Percentiles rank a stretch among this genome's conserved stretches.
Evolutionary conservation across 1,140 invertebrate species (phyloP).

Genomic region (Diabrotica virgifera): DNA sequence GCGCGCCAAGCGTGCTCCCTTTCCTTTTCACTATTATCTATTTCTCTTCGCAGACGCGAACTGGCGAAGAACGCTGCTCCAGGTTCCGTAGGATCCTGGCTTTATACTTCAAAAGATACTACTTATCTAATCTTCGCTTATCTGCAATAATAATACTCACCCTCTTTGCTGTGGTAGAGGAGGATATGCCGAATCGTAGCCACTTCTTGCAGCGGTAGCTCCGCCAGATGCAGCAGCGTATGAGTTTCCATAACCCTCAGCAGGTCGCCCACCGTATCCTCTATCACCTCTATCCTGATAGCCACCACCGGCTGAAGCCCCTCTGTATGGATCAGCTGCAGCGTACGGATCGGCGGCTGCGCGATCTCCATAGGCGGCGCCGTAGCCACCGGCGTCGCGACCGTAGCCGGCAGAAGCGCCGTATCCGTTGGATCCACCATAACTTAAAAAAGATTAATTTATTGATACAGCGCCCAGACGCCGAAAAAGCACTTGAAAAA

Average conservation of each 20-base stretch:
- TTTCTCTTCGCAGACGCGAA: no score
- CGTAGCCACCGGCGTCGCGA: no score
- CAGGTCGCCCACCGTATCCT: constrained; percentile 13
- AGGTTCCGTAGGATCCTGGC: no score
- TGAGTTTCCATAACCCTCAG: constrained; percentile 31
- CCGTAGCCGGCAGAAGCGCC: not conserved
- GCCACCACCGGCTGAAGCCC: constrained; percentile 12
- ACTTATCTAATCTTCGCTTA: no score
- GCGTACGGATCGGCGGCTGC: not conserved
- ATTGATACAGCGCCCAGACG: no score
- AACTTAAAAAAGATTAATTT: not conserved
- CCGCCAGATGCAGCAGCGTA: constrained; percentile 18
- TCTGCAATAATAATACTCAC: constrained; percentile 31
- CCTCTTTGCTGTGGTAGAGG: constrained; percentile 45
- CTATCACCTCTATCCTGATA: not conserved
- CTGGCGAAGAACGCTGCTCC: no score
- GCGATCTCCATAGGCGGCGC: no score
- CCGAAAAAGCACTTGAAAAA: no score
- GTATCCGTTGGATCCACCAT: not conserved
- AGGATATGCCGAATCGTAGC: constrained; percentile 43
- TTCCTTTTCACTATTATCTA: no score
- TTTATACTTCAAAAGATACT: no score
- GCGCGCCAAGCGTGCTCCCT: no score
- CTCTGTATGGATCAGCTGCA: constrained; percentile 16
- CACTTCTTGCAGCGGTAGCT: constrained; percentile 26